phyloP scores from a whole-genome alignment of 2,888 invertebrate species.

The Prosapia bicincta region DNA sequence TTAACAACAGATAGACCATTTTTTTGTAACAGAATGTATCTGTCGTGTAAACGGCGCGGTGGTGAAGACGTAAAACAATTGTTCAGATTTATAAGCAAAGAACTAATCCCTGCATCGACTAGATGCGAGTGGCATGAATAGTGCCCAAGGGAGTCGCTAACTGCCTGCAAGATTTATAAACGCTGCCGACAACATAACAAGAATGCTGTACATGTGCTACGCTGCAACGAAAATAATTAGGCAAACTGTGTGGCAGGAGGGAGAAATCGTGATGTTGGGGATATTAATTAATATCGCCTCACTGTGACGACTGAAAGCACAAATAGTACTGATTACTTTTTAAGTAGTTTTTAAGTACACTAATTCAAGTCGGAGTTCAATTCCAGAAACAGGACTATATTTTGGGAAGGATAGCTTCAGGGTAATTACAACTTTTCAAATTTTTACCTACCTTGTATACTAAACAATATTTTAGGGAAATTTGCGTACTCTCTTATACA shows the following conservation, averaged over 20 bases:
- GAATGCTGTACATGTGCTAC: not conserved
- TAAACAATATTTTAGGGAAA: too few relatives aligned
- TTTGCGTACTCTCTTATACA: too few relatives aligned
- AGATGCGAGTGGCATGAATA: not conserved
- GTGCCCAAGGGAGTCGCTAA: not conserved
- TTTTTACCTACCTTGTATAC: too few relatives aligned
- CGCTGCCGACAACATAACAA: not conserved
- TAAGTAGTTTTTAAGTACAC: too few relatives aligned
- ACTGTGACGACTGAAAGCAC: not conserved
- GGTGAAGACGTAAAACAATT: not conserved
- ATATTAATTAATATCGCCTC: not conserved
- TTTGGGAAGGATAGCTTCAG: too few relatives aligned
- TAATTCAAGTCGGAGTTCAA: too few relatives aligned
- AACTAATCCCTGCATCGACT: not conserved
- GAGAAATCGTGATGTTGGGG: not conserved
- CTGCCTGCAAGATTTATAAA: not conserved
- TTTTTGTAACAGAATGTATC: too few relatives aligned
- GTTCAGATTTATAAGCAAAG: not conserved
- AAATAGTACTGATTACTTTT: too few relatives aligned
- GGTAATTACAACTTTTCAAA: too few relatives aligned
- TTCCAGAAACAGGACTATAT: too few relatives aligned
- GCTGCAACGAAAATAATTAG: not conserved
- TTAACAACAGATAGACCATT: too few relatives aligned
- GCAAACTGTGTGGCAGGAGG: not conserved
- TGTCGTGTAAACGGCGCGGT: not conserved